These are phyloP conservation scores for Ochlodes sylvanus DNA, from an alignment of 2,888 invertebrate genomes.

Conservation along the genomic window DNA sequence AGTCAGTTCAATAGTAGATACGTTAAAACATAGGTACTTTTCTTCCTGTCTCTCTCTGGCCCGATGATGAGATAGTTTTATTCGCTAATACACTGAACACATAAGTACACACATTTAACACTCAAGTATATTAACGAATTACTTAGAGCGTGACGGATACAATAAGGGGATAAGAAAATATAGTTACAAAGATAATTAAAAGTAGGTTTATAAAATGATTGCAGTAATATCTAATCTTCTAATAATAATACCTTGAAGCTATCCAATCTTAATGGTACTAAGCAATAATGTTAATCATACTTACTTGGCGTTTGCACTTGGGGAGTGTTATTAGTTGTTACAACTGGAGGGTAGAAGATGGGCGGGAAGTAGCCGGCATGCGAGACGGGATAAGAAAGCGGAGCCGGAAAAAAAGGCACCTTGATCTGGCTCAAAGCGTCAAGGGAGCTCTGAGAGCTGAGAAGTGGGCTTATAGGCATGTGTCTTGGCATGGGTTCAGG, in stretches of 20 bases:
- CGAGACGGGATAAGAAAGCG: constrained; percentile 68
- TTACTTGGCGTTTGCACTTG: neutral
- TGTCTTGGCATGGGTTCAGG: constrained; percentile 57
- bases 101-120: too few species aligned
- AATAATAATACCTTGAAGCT: too few species aligned
- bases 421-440: constrained; percentile 66
- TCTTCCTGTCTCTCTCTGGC: too few species aligned
- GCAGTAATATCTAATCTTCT: too few species aligned
- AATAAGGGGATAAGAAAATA: neutral
- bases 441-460: constrained; percentile 56
- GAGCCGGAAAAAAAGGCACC: constrained; percentile 68
- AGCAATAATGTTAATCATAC: neutral
- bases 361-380: constrained; percentile 75
- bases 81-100: too few species aligned
- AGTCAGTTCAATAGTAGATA: too few species aligned
- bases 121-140: too few species aligned
- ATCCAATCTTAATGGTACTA: too few species aligned
- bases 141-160: neutral
- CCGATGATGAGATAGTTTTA: too few species aligned
- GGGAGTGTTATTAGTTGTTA: constrained; percentile 45
- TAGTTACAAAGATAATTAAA: neutral
- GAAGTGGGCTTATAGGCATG: constrained; percentile 56
- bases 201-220: neutral
- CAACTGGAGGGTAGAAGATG: constrained; percentile 70
- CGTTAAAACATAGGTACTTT: too few species aligned